phyloP scores from a whole-genome alignment of 53 echinoderm and acorn worm species.

The Astropecten irregularis region DNA sequence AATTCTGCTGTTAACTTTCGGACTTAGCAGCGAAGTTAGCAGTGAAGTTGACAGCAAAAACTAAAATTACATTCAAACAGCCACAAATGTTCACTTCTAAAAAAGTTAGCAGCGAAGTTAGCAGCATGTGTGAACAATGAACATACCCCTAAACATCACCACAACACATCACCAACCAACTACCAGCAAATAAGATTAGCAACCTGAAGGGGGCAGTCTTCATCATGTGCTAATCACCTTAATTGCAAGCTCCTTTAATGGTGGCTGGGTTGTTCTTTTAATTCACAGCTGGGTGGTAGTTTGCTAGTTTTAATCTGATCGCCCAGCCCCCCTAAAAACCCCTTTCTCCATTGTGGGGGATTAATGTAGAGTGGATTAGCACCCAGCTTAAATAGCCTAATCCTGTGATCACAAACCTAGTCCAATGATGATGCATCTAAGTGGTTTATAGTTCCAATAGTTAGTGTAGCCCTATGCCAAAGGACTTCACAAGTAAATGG shows the following conservation, averaged over 20 bases:
- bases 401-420: too few relatives aligned
- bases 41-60: too few relatives aligned
- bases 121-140: too few relatives aligned
- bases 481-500: too few relatives aligned
- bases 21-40: too few relatives aligned
- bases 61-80: too few relatives aligned
- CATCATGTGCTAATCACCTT: conserved; percentile 21
- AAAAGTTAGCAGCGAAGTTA: too few relatives aligned
- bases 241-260: conserved; percentile 14
- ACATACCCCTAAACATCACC: too few relatives aligned
- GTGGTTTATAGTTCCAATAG: conserved; percentile 9
- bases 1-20: too few relatives aligned
- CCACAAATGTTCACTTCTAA: too few relatives aligned
- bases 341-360: not conserved
- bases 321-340: not conserved
- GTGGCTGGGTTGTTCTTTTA: not conserved
- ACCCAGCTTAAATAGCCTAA: not conserved
- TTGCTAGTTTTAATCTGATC: not conserved
- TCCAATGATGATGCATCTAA: not conserved
- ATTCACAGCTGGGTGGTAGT: conserved; percentile 19
- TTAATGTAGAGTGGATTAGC: conserved; percentile 1
- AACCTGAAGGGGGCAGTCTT: not conserved
- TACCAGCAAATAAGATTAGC: conserved; percentile 24
- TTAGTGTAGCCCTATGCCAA: too few relatives aligned
- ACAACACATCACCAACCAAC: not conserved